These are phyloP conservation scores for Athripsodes cinereus DNA, from an alignment of 2,888 invertebrate genomes.

Conservation along the genomic window DNA sequence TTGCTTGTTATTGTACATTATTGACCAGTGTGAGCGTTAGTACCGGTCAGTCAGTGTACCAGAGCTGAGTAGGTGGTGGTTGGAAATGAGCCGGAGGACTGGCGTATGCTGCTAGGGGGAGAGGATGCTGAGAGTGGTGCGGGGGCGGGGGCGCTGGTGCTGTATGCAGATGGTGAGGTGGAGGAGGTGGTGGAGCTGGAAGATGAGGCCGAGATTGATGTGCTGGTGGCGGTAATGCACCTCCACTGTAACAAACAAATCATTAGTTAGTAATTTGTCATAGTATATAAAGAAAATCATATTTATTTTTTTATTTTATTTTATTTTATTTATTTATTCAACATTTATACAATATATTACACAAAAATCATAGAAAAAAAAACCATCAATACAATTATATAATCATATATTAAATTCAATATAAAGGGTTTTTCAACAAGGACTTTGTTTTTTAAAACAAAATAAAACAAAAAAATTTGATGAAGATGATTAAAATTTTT, in stretches of 20 bases:
- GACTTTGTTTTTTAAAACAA: too few species aligned
- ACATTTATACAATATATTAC: too few species aligned
- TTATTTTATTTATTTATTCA: too few species aligned
- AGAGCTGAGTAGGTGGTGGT: conserved; percentile 43
- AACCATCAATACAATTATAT: too few species aligned
- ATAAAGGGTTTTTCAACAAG: too few species aligned
- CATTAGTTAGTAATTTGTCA: too few species aligned
- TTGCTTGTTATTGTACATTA: not conserved
- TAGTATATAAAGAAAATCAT: too few species aligned
- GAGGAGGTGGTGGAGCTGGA: conserved; percentile 65
- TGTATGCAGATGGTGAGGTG: conserved; percentile 47
- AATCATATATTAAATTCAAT: too few species aligned
- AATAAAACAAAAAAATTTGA: too few species aligned
- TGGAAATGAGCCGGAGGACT: conserved; percentile 41
- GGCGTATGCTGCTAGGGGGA: conserved; percentile 64
- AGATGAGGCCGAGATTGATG: conserved; percentile 70
- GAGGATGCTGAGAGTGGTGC: conserved; percentile 56
- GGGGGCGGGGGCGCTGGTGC: conserved; percentile 43
- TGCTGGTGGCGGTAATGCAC: conserved; percentile 67
- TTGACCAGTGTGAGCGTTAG: conserved; percentile 14
- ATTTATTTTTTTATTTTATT: too few species aligned
- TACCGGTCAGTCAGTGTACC: conserved; percentile 63
- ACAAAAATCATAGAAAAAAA: too few species aligned
- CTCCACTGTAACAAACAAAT: conserved; percentile 11
- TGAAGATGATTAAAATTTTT: too few species aligned